phyloP scores from a whole-genome alignment of 2,113 vertebrate genomes.

The Syngnathus typhle region DNA sequence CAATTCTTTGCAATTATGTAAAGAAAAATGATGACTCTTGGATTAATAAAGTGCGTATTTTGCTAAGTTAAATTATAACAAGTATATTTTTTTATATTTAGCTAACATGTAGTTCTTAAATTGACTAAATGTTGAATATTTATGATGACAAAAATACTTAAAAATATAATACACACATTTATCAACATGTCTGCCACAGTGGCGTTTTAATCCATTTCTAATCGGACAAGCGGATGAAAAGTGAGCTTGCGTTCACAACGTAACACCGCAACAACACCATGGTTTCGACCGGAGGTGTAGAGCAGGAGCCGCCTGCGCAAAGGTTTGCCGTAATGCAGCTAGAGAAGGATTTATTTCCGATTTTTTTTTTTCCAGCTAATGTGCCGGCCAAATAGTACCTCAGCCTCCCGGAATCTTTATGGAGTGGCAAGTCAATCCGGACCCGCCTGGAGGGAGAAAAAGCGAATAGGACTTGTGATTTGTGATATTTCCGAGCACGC shows the following conservation, averaged over 20 bases:
- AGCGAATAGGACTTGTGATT: conserved; percentile 24
- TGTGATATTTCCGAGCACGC: conserved; percentile 7
- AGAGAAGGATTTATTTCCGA: conserved; percentile 50
- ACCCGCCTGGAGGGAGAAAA: conserved; percentile 27
- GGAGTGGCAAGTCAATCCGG: conserved; percentile 46
- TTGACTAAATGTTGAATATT: no score
- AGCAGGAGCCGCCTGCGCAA: conserved; percentile 31
- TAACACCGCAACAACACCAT: conserved; percentile 16
- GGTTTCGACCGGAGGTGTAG: conserved; percentile 8
- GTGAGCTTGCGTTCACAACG: not conserved
- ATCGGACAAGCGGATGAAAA: conserved; percentile 10
- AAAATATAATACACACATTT: not conserved
- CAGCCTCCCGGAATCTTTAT: conserved; percentile 61
- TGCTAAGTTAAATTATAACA: not conserved
- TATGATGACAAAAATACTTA: no score
- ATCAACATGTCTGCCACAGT: not conserved
- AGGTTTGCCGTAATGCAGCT: conserved; percentile 39
- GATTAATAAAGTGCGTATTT: not conserved
- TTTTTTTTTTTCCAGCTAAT: conserved; percentile 21
- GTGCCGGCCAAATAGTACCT: conserved; percentile 53
- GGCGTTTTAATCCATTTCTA: not conserved
- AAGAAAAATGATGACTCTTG: no score
- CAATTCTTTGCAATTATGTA: no score
- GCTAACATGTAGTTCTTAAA: no score
- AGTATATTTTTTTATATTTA: not conserved